Evolutionary conservation across 2,888 invertebrate genomes (phyloP), one percentile per base, ranked within the genome.

Genomic region (Dascillus cervinus): DNA sequence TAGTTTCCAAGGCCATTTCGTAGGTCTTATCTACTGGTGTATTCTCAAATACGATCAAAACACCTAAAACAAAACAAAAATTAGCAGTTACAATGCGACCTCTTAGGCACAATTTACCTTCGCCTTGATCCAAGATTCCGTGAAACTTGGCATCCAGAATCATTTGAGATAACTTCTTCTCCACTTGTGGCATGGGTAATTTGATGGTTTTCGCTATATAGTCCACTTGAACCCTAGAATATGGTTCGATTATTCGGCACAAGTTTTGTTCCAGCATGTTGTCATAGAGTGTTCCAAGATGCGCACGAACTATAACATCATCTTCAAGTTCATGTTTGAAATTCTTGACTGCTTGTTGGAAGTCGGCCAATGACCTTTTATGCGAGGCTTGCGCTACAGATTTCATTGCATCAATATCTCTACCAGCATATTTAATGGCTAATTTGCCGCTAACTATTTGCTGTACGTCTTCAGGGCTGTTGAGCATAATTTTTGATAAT

Each of bases 121-220:
- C 91, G 38, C 96, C 97, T 69, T 99, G 98, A 70, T 99, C 97
- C 47, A 99, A 73, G 50, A 97, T 97, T 11, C 97, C 96, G 68
- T 84, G 79, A 50, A 98, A 82, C 67, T 97, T 98, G 58, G 92
- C 91, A 67, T 99, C 98, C 63, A 99, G 71, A 61, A 99, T 98
- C 98, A 99, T 99, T 69, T 98, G 98, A 27, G 97, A 97, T 36
- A 99, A 70, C 68, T 99, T 99, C 70, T 95, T 94, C 67, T 99
- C 98, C 29, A 99, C 97, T 69, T 85, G 78, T 25, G 83, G 71
- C 76, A 89, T 81, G 6, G 90, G 84, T 39, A 96, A 72, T 53
- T 89, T 85, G 67, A 96, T 96, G 52, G 84, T 79, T 49, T 83
- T 81, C 13, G 95, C 90, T 48, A 96, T 84, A 66, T 92, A 91